phyloP scores from a whole-genome alignment of 2,797 vertebrate species.

The Lagocephalus sceleratus region DNA sequence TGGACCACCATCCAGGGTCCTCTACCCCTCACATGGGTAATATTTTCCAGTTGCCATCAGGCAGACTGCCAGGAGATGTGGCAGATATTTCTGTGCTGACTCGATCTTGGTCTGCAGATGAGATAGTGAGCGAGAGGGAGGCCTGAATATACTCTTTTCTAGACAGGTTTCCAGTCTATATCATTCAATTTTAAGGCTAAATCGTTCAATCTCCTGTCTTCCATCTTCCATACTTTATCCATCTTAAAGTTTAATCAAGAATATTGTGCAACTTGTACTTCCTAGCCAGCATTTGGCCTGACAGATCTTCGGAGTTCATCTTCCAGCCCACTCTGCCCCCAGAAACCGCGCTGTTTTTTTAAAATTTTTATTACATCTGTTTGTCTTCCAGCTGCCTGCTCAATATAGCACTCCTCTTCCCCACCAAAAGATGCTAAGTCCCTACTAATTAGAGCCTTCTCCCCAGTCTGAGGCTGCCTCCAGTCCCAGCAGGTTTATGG shows the following conservation, averaged over 20 bases:
- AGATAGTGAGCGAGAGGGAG: no score
- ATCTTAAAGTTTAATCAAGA: not conserved
- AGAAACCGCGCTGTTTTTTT: constrained; percentile 59
- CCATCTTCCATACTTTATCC: no score
- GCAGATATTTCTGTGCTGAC: constrained; percentile 29
- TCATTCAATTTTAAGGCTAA: no score
- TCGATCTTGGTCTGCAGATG: no score
- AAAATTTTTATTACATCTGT: constrained; percentile 64
- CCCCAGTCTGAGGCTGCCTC: constrained; percentile 42
- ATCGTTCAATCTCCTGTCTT: no score
- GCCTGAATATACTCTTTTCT: no score
- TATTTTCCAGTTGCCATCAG: constrained; percentile 69
- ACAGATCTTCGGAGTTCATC: constrained; percentile 32
- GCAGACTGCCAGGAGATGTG: constrained; percentile 66
- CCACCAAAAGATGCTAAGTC: constrained; percentile 39
- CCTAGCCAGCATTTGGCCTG: constrained; percentile 20
- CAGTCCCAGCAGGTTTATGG: constrained; percentile 53
- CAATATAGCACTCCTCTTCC: constrained; percentile 56
- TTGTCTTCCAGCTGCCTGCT: constrained; percentile 58
- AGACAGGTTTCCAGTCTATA: no score
- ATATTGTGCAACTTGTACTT: constrained; percentile 20
- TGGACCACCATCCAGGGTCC: constrained; percentile 47
- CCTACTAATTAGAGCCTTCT: constrained; percentile 67
- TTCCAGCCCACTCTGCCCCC: constrained; percentile 33
- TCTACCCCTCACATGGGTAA: constrained; percentile 64